These are phyloP conservation scores for Salarias fasciatus DNA, from an alignment of 2,797 vertebrate genomes.

Conservation along the genomic window DNA sequence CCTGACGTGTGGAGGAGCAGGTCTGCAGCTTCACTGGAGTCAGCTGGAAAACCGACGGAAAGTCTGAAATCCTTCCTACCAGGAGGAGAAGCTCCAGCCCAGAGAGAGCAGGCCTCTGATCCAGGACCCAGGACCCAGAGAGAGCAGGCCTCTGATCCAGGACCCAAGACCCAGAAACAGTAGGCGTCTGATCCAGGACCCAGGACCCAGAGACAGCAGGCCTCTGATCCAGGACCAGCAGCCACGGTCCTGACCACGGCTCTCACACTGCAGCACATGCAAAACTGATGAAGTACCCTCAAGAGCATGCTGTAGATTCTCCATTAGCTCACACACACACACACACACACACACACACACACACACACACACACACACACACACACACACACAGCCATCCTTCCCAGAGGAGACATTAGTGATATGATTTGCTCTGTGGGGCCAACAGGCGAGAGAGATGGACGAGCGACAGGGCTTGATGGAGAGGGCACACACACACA, in stretches of 20 bases:
- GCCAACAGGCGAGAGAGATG: constrained; percentile 59
- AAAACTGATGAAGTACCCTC: constrained; percentile 42
- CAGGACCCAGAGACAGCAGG: too few relatives aligned
- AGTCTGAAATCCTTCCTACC: too few relatives aligned
- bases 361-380: constrained; percentile 7
- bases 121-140: too few relatives aligned
- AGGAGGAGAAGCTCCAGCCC: too few relatives aligned
- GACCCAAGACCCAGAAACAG: too few relatives aligned
- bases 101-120: too few relatives aligned
- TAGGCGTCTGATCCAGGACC: too few relatives aligned
- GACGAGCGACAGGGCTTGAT: constrained; percentile 59
- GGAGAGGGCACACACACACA: constrained; percentile 17
- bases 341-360: constrained; percentile 5
- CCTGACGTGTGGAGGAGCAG: too few relatives aligned
- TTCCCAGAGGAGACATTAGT: constrained; percentile 59
- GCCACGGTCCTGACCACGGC: background rate
- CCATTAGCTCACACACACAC: constrained; percentile 29
- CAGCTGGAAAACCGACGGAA: too few relatives aligned
- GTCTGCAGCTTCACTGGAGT: too few relatives aligned
- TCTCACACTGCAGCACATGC: constrained; percentile 16
- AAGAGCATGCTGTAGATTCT: constrained; percentile 12
- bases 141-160: too few relatives aligned
- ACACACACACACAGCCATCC: constrained; percentile 30
- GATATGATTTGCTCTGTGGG: constrained; percentile 38
- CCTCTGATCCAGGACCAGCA: constrained; percentile 42